Conservation (phyloP, 1,140 invertebrate species). For the Stegodyphus mimosarum region DNA sequence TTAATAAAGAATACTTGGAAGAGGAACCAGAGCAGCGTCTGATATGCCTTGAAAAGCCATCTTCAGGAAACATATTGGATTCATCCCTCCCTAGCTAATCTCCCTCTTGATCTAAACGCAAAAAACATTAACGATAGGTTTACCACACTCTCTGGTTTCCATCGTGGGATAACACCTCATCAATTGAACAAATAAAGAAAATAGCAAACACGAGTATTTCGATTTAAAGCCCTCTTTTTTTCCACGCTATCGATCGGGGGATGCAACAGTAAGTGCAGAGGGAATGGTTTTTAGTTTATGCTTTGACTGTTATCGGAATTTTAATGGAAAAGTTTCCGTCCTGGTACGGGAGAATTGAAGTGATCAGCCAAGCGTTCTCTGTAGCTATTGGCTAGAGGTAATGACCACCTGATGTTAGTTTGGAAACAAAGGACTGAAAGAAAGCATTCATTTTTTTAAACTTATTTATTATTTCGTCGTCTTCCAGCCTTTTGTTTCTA, state of each 20-base stretch:
- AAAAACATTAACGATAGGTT: constrained; percentile 10
- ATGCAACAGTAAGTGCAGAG: constrained; percentile 32
- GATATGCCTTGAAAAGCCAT: constrained; percentile 1
- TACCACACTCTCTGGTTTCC: neutral
- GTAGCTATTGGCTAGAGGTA: constrained; percentile 39
- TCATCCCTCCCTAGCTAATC: neutral
- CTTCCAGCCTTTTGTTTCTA: too few relatives aligned
- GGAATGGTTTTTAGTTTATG: constrained; percentile 47
- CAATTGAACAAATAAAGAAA: constrained; percentile 30
- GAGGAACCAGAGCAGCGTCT: too few relatives aligned
- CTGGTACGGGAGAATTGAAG: constrained; percentile 12
- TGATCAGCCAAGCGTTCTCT: constrained; percentile 34
- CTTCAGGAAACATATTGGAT: neutral
- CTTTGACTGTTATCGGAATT: constrained; percentile 50
- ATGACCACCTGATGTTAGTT: constrained; percentile 21
- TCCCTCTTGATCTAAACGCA: neutral
- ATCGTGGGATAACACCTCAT: constrained; percentile 13
- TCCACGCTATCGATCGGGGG: constrained; percentile 16
- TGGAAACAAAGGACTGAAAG: neutral
- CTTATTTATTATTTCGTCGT: too few relatives aligned
- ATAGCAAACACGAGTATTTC: constrained; percentile 19
- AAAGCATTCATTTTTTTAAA: neutral
- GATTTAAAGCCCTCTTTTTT: constrained; percentile 1
- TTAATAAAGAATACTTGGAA: too few relatives aligned
- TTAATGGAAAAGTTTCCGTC: constrained; percentile 42